Evolutionary conservation across 2,113 vertebrate genomes (phyloP).

Genomic region (Beaufortia kweichowensis): DNA sequence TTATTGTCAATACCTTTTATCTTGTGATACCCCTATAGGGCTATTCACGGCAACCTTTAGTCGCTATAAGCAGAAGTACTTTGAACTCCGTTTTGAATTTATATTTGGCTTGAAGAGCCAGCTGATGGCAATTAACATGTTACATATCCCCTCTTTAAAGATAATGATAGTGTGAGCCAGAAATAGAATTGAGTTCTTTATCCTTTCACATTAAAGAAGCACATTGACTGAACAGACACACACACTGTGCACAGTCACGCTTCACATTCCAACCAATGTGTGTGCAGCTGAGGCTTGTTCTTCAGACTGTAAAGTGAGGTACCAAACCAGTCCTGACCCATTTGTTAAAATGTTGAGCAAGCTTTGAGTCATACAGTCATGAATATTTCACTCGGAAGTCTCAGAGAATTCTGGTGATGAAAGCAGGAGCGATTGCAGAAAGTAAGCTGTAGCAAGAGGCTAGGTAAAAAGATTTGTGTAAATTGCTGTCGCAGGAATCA

Average conservation of each 20-base stretch:
- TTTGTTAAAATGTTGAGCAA: conserved; percentile 32
- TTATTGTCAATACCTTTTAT: no score
- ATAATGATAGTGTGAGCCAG: conserved; percentile 24
- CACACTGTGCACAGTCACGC: background rate
- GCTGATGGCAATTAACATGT: conserved; percentile 28
- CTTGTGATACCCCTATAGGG: no score
- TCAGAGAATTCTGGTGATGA: conserved; percentile 24
- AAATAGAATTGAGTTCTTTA: conserved; percentile 23
- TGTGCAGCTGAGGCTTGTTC: background rate
- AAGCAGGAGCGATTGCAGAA: conserved; percentile 8
- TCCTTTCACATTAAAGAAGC: conserved; percentile 6
- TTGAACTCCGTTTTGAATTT: background rate
- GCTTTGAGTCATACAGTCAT: conserved; percentile 27
- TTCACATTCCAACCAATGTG: background rate
- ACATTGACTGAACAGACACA: background rate
- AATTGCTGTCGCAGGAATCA: no score
- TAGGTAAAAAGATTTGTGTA: no score
- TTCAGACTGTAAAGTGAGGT: conserved; percentile 16
- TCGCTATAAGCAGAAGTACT: background rate
- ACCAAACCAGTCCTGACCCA: conserved; percentile 29
- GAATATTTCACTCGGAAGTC: conserved; percentile 27
- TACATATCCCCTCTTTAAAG: conserved; percentile 13
- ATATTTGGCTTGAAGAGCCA: conserved; percentile 27
- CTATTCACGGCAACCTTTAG: background rate
- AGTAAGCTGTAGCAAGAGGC: background rate